Evolutionary conservation across 2,888 invertebrate species (phyloP), one percentile per base, ranked within the genome.

Genomic region (Phaedon cochleariae): DNA sequence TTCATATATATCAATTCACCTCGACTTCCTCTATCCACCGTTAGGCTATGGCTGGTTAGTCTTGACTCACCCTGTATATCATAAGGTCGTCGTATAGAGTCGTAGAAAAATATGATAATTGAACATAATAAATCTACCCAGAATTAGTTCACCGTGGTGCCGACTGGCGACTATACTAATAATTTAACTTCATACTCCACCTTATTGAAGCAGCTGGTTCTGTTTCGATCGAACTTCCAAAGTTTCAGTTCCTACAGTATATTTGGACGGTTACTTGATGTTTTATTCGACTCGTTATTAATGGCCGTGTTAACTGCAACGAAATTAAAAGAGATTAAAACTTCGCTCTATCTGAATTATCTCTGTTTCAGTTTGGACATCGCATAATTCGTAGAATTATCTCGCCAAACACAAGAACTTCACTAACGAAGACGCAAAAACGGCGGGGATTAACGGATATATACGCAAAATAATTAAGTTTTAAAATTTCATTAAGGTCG

Each of bases 301-400:
- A 58, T 59, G 58, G 17, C 34, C 29, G 34, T 52, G 37, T 54
- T 62, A 59, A 57, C 61, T 62, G 61, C 62, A 48, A 17, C 57
- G 41, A 59, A 62, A 65, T 65, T 61, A 48, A 65, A 65, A 65
- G 62, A 65, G 62, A 65, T 65, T 65, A 62, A 53, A 62, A 65
- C 62, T 65, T 45, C 53, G 29, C 65, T 65, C 59, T 65, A 65
- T 65, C 65, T 58, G 46, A 59, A 65, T 65, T 65, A 65, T 65
- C 58, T 65, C 62, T 65, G 62, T 58, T 65, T 54, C 55, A 62
- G 65, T 65, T 65, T 65, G 65, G 65, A 65, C 62, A 65, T 48
- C 21, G 61, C 65, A 55, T 64, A 64, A 62, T 61, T 65, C 41
- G 62, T 45, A 45, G 54, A 61, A 65, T 65, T 62, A 65, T 65